phyloP scores from a whole-genome alignment of 2,888 invertebrate genomes.

The Nymphalis urticae region DNA sequence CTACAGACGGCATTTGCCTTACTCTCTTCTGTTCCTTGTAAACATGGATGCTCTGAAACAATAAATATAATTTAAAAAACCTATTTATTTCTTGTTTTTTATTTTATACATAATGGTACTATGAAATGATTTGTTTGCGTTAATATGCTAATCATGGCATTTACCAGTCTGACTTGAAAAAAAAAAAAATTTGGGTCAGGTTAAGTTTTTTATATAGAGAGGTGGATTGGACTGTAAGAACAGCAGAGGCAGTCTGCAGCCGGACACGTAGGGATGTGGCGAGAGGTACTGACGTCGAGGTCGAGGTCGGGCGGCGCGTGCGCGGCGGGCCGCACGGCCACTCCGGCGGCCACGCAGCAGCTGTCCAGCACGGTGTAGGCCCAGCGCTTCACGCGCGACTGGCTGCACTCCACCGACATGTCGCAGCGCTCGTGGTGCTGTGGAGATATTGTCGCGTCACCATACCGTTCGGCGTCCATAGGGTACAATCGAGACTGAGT shows the following conservation, averaged over 20 bases:
- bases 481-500: too few relatives aligned
- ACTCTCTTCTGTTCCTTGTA: constrained; percentile 53
- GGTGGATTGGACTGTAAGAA: too few relatives aligned
- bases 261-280: background rate
- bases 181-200: too few relatives aligned
- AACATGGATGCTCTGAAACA: constrained; percentile 52
- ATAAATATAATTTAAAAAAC: constrained; percentile 5
- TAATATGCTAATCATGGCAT: too few relatives aligned
- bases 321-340: constrained; percentile 43
- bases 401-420: constrained; percentile 54
- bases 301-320: constrained; percentile 50
- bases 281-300: background rate
- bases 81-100: background rate
- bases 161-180: too few relatives aligned
- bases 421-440: constrained; percentile 61
- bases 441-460: too few relatives aligned
- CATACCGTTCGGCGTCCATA: too few relatives aligned
- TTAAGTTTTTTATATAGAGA: too few relatives aligned
- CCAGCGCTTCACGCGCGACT: constrained; percentile 62
- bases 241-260: too few relatives aligned
- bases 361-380: constrained; percentile 63
- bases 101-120: too few relatives aligned
- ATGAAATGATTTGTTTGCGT: too few relatives aligned
- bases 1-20: constrained; percentile 49
- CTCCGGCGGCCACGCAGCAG: constrained; percentile 57